A percentile compares a stretch with the other conserved stretches of the same genome.
phyloP scores from a whole-genome alignment of 2,888 invertebrate genomes.

The Brachyptera risi region DNA sequence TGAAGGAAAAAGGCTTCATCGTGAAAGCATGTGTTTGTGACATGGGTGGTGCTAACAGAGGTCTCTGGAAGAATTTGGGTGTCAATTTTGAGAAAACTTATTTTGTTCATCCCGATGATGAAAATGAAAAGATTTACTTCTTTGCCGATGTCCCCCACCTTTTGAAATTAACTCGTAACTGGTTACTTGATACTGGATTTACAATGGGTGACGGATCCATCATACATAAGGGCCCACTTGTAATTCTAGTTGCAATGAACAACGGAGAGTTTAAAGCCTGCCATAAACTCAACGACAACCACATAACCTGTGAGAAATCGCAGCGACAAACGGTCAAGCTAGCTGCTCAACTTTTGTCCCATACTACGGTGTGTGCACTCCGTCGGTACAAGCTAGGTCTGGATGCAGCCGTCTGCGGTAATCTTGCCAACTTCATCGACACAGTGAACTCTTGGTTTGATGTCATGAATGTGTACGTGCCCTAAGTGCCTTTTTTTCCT shows the following conservation, averaged over 20 bases:
- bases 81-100: background rate
- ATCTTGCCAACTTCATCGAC: slow-evolving; percentile 36
- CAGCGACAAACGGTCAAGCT: slow-evolving; percentile 36
- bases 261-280: slow-evolving; percentile 26
- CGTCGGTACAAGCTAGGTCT: slow-evolving; percentile 33
- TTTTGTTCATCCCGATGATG: slow-evolving; percentile 16
- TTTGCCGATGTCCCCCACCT: slow-evolving; percentile 29
- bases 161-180: slow-evolving; percentile 27
- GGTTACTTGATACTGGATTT: slow-evolving; percentile 26
- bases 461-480: slow-evolving; percentile 35
- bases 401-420: slow-evolving; percentile 4
- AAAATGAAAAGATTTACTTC: slow-evolving; percentile 11
- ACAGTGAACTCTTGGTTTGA: slow-evolving; percentile 38
- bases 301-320: slow-evolving; percentile 34
- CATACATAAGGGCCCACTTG: background rate
- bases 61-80: slow-evolving; percentile 26
- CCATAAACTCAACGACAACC: slow-evolving; percentile 29
- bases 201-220: slow-evolving; percentile 13
- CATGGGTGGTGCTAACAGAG: slow-evolving; percentile 27
- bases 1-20: slow-evolving; percentile 8
- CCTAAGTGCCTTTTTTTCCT: slow-evolving; percentile 6
- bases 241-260: background rate
- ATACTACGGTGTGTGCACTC: slow-evolving; percentile 37
- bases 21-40: slow-evolving; percentile 26
- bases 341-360: slow-evolving; percentile 37